Conservation (phyloP, 2,888 invertebrate genomes). For the Cheilosia soror region DNA sequence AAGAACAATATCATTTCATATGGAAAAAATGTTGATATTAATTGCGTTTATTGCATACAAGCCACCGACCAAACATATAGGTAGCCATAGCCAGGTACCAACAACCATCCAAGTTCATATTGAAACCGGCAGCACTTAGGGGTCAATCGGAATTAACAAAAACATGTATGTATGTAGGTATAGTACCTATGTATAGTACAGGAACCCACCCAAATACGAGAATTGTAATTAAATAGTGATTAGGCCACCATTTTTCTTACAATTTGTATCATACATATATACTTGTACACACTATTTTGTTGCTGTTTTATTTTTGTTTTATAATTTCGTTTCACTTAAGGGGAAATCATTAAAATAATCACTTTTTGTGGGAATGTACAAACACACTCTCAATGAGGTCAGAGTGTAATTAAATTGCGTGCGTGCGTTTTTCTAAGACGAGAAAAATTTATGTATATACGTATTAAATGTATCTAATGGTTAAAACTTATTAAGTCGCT, state of each 20-base stretch:
- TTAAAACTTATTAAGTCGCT: conserved; percentile 11
- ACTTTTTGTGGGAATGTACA: conserved; percentile 78
- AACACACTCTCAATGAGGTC: conserved; percentile 72
- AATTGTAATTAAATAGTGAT: conserved; percentile 83
- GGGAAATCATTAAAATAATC: conserved; percentile 83
- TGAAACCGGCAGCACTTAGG: conserved; percentile 63
- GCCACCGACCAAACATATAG: not conserved
- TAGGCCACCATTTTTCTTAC: conserved; percentile 83
- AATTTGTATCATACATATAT: conserved; percentile 56
- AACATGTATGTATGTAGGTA: conserved; percentile 15
- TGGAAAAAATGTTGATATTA: conserved; percentile 62
- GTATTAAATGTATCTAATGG: conserved; percentile 48
- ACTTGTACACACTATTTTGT: conserved; percentile 18
- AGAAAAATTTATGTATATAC: conserved; percentile 2
- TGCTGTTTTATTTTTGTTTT: conserved; percentile 53
- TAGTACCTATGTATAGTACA: conserved; percentile 6
- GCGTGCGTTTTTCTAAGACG: conserved; percentile 50
- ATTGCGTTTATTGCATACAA: conserved; percentile 66
- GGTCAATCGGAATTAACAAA: conserved; percentile 70
- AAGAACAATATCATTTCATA: conserved; percentile 55
- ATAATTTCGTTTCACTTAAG: conserved; percentile 69
- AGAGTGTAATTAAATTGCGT: conserved; percentile 72
- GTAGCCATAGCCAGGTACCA: not conserved
- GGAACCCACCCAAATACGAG: conserved; percentile 73
- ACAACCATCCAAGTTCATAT: conserved; percentile 29